Conservation (phyloP, 1,140 invertebrate species). For the Pissodes strobi region DNA sequence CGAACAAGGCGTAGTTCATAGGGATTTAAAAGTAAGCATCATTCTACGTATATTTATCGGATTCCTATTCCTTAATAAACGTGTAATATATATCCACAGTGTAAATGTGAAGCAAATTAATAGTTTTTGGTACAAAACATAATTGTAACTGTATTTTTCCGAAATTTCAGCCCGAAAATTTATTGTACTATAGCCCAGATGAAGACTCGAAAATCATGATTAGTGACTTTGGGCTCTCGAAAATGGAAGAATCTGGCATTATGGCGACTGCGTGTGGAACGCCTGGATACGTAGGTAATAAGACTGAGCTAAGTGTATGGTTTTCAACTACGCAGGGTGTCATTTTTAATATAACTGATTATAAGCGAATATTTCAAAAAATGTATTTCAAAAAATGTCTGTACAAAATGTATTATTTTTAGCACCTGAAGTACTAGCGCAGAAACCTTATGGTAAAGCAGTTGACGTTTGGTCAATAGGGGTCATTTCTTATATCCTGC, state of each 20-base stretch:
- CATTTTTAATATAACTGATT: background rate
- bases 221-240: slow-evolving; percentile 98
- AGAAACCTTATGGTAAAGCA: slow-evolving; percentile 98
- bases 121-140: background rate
- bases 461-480: slow-evolving; percentile 99
- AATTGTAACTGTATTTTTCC: too few species aligned
- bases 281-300: slow-evolving; percentile 78
- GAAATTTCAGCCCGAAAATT: slow-evolving; percentile 92
- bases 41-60: too few species aligned
- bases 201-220: slow-evolving; percentile 99
- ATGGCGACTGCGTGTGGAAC: slow-evolving; percentile 99
- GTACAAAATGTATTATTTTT: slow-evolving; percentile 55
- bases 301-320: too few species aligned
- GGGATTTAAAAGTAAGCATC: slow-evolving; percentile 86
- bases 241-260: slow-evolving; percentile 98
- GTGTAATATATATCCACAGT: too few species aligned
- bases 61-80: background rate
- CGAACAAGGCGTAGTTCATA: slow-evolving; percentile 92
- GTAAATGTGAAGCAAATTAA: background rate
- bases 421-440: slow-evolving; percentile 96
- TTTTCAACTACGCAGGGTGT: too few species aligned
- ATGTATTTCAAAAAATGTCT: background rate
- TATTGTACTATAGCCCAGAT: slow-evolving; percentile 95
- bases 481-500: slow-evolving; percentile 94
- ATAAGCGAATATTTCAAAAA: background rate